Percentiles rank a stretch among this genome's conserved stretches.
Evolutionary conservation across 1,140 invertebrate species (phyloP).

Genomic region (Heliconius himera): DNA sequence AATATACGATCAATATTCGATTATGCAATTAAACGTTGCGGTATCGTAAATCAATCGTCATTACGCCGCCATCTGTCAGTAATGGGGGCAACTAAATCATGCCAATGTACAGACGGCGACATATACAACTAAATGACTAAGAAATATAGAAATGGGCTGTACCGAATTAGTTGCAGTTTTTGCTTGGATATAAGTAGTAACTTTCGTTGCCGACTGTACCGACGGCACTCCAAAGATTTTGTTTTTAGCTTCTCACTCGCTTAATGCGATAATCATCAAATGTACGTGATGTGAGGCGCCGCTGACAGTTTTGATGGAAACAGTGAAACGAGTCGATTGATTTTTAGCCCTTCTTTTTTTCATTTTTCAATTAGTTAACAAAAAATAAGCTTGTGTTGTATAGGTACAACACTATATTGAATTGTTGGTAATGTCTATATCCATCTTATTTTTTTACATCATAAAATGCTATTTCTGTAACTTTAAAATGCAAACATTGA

Average conservation of each 20-base stretch:
- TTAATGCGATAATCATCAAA: slow-evolving; percentile 49
- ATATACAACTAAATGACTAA: not conserved
- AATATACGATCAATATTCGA: slow-evolving; percentile 44
- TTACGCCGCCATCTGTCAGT: slow-evolving; percentile 66
- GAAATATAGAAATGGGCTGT: not conserved
- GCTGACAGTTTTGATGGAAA: slow-evolving; percentile 34
- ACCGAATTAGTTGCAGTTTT: not conserved
- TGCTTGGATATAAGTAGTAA: not conserved
- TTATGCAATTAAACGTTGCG: slow-evolving; percentile 60
- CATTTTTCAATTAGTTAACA: slow-evolving; percentile 5
- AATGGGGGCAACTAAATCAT: slow-evolving; percentile 68
- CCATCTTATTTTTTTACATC: not conserved
- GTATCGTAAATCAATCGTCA: slow-evolving; percentile 67
- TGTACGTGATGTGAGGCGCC: slow-evolving; percentile 26
- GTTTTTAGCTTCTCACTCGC: slow-evolving; percentile 43
- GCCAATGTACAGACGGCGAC: slow-evolving; percentile 26
- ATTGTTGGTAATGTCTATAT: not conserved
- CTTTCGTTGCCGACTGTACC: slow-evolving; percentile 12
- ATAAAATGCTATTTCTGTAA: not conserved
- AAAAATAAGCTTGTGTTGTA: not conserved
- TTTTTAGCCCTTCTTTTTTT: slow-evolving; percentile 17
- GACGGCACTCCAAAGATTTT: slow-evolving; percentile 37
- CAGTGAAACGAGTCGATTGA: slow-evolving; percentile 20
- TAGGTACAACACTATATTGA: not conserved
- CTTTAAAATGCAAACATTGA: not conserved